A percentile compares a stretch with the other conserved stretches of the same genome.
Conservation (phyloP, 2,797 vertebrate genomes). For the Spatula clypeata region DNA sequence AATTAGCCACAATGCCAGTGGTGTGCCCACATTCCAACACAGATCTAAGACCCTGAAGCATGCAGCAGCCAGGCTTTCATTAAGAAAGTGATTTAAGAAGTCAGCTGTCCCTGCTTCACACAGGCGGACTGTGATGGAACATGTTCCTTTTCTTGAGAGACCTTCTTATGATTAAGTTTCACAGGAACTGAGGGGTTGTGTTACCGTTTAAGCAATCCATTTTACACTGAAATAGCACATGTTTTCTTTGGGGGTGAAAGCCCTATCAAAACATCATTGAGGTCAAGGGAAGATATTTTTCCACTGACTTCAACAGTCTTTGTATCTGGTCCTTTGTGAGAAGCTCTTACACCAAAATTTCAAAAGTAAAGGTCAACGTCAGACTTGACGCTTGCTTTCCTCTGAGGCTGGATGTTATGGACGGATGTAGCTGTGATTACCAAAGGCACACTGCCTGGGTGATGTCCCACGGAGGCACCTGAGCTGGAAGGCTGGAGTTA, state of each 20-base stretch:
- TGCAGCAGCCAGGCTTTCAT: background rate
- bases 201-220: background rate
- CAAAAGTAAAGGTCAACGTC: background rate
- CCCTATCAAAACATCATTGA: background rate
- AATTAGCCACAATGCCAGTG: background rate
- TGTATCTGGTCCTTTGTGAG: background rate
- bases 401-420: background rate
- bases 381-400: background rate
- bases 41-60: background rate
- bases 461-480: background rate
- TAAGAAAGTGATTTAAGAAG: background rate
- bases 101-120: background rate
- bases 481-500: accelerated
- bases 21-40: background rate
- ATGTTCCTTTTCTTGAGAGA: background rate
- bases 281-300: background rate
- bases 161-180: background rate
- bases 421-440: background rate
- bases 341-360: background rate
- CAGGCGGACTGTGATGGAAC: background rate
- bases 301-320: background rate
- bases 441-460: background rate
- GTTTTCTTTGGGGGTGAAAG: background rate
- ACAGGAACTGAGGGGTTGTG: accelerated
- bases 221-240: background rate